Percentiles rank a stretch among this genome's conserved stretches.
phyloP scores from a whole-genome alignment of 2,113 vertebrate species.

The Festucalex cinctus region DNA sequence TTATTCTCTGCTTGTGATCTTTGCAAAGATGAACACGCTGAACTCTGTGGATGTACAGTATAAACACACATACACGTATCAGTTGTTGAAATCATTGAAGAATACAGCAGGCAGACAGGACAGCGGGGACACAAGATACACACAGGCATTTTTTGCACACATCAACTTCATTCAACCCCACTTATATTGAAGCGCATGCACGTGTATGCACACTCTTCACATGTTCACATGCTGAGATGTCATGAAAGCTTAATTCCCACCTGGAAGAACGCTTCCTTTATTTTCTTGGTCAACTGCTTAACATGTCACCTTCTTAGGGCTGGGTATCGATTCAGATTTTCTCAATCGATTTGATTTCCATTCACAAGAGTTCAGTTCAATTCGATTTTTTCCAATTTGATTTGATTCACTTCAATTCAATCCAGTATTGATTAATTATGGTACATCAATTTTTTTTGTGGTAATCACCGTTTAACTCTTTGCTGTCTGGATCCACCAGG shows the following conservation, averaged over 20 bases:
- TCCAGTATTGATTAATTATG: too few relatives aligned
- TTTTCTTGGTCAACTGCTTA: conserved; percentile 45
- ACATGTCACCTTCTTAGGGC: conserved; percentile 1
- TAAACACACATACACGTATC: neutral
- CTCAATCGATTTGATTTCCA: too few relatives aligned
- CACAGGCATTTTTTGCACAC: neutral
- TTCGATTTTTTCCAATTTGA: too few relatives aligned
- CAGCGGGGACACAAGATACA: neutral
- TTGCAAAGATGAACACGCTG: conserved; percentile 19
- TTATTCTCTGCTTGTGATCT: neutral
- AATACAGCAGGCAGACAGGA: neutral
- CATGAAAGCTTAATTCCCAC: conserved; percentile 41
- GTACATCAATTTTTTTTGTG: neutral
- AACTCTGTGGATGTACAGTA: neutral
- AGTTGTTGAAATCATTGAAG: conserved; percentile 9
- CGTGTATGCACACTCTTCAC: conserved; percentile 12
- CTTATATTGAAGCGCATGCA: conserved; percentile 11
- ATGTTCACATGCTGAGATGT: conserved; percentile 33
- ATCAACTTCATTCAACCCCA: neutral
- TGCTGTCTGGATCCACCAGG: conserved; percentile 29
- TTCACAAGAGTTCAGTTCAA: too few relatives aligned
- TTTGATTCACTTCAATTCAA: too few relatives aligned
- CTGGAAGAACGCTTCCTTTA: conserved; percentile 24
- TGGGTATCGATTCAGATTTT: too few relatives aligned
- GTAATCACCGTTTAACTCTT: conserved; percentile 28